A percentile compares a stretch with the other conserved stretches of the same genome.
Conservation (phyloP, 2,113 vertebrate species). For the Mobula birostris region DNA sequence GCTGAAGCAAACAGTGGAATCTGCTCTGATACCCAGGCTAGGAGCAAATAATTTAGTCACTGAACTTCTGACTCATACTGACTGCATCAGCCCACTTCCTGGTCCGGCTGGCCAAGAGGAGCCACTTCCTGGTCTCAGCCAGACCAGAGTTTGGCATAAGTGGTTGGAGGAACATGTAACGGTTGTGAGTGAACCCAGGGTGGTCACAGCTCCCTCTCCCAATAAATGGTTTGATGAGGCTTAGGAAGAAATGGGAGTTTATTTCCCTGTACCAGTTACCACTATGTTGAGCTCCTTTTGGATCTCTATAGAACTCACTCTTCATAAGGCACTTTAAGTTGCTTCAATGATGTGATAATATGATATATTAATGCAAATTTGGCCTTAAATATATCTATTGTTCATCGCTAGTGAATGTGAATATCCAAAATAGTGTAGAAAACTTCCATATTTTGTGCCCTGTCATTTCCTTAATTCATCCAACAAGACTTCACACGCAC, state of each 20-base stretch:
- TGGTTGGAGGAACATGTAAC: background rate
- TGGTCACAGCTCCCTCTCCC: background rate
- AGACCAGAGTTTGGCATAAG: background rate
- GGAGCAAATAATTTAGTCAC: background rate
- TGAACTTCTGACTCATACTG: background rate
- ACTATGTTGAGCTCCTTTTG: background rate
- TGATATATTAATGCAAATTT: slow-evolving; percentile 2
- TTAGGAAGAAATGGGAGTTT: background rate
- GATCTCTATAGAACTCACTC: background rate
- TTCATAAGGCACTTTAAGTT: background rate
- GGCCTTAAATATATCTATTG: background rate
- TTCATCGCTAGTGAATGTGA: background rate
- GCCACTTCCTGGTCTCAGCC: background rate
- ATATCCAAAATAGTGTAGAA: background rate
- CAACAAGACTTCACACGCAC: too few relatives aligned
- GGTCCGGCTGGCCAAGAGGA: background rate
- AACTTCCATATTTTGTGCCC: background rate
- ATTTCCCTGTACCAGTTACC: background rate
- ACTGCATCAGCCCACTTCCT: background rate
- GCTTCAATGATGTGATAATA: background rate
- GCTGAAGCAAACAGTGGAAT: background rate
- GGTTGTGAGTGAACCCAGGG: background rate
- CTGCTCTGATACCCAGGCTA: background rate
- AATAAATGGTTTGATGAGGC: background rate
- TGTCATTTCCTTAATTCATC: too few relatives aligned